phyloP scores from a whole-genome alignment of 2,113 vertebrate genomes.

The Cheirogaleus medius region DNA sequence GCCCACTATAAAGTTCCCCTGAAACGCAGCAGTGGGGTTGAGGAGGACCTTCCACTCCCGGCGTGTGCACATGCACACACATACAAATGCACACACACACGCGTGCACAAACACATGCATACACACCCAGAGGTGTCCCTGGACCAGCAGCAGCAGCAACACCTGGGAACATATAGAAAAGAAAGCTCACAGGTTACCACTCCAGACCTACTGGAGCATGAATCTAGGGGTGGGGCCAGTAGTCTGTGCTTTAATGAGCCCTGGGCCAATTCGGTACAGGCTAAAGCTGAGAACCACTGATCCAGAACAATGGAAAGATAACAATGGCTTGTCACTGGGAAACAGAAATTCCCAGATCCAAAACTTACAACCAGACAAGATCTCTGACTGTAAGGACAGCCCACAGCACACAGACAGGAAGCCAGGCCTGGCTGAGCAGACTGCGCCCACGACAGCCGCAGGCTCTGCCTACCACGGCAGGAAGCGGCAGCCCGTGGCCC shows the following conservation, averaged over 20 bases:
- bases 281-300: not conserved
- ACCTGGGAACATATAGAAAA: not conserved
- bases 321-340: not conserved
- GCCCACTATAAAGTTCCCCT: not conserved
- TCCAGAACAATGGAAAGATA: not conserved
- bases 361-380: not conserved
- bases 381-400: not conserved
- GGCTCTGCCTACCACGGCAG: too few relatives aligned
- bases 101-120: not conserved
- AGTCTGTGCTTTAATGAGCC: not conserved
- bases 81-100: not conserved
- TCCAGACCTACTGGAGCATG: not conserved
- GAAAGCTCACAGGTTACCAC: not conserved
- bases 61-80: too few relatives aligned
- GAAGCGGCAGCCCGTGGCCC: not conserved
- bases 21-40: not conserved
- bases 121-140: not conserved
- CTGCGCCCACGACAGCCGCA: too few relatives aligned
- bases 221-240: too few relatives aligned
- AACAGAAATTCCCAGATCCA: not conserved
- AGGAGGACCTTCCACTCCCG: too few relatives aligned
- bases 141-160: not conserved
- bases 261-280: not conserved
- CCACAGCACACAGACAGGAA: not conserved
- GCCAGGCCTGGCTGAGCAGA: not conserved